phyloP scores from a whole-genome alignment of 2,113 vertebrate species.

The Isurus oxyrinchus region DNA sequence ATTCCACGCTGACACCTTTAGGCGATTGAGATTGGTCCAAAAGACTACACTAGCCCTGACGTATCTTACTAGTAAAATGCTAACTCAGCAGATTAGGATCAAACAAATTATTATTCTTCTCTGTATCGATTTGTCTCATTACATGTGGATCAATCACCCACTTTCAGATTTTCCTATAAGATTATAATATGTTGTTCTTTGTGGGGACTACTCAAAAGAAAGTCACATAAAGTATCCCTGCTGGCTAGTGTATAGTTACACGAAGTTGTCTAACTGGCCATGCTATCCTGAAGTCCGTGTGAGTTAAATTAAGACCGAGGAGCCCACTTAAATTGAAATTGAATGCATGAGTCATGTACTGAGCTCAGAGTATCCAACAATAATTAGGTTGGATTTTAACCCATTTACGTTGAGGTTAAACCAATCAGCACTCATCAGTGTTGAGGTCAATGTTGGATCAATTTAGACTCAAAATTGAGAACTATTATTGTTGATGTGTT shows the following conservation, averaged over 20 bases:
- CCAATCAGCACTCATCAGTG: not conserved
- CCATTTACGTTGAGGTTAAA: not conserved
- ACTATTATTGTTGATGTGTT: not conserved
- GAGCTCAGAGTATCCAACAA: not conserved
- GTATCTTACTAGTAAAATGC: not conserved
- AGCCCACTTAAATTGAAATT: not conserved
- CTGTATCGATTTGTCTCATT: not conserved
- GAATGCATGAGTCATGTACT: not conserved
- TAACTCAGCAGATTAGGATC: not conserved
- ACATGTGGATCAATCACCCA: not conserved
- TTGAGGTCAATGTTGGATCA: not conserved
- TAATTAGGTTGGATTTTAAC: not conserved
- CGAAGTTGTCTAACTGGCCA: not conserved
- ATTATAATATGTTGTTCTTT: not conserved
- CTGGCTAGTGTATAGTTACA: not conserved
- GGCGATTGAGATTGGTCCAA: not conserved
- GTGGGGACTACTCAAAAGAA: not conserved
- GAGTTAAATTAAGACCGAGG: not conserved
- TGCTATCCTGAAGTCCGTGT: not conserved
- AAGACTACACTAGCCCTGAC: not conserved
- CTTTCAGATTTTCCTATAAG: not conserved
- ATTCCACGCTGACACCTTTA: not conserved
- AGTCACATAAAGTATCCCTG: not conserved
- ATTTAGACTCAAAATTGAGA: not conserved
- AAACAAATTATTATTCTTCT: not conserved